Conservation (phyloP, 2,797 vertebrate genomes). For the Yasuhikotakia modesta region DNA sequence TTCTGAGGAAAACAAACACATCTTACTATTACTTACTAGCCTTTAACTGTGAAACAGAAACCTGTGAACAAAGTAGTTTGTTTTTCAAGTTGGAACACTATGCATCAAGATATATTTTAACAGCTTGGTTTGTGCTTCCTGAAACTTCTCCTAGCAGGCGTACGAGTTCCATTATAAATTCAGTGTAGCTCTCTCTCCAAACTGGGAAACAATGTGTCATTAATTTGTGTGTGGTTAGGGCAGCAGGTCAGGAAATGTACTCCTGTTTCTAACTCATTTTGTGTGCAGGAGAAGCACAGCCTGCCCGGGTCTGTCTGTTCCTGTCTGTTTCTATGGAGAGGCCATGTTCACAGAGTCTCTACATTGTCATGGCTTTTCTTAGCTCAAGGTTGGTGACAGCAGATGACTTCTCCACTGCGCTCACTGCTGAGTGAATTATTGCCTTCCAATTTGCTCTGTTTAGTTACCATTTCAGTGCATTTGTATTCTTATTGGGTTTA, state of each 20-base stretch:
- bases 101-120: background rate
- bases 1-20: too few species aligned
- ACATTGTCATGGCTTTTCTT: slow-evolving; percentile 11
- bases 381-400: slow-evolving; percentile 21
- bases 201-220: background rate
- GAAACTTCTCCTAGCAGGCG: background rate
- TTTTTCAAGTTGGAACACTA: too few species aligned
- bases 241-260: slow-evolving; percentile 18
- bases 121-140: background rate
- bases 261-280: slow-evolving; percentile 9
- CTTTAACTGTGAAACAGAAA: too few species aligned
- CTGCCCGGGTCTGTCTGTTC: slow-evolving; percentile 4
- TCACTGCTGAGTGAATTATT: slow-evolving; percentile 1
- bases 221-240: slow-evolving; percentile 14
- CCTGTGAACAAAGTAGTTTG: too few species aligned
- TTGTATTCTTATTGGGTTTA: background rate
- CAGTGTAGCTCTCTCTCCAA: slow-evolving; percentile 1
- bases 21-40: too few species aligned
- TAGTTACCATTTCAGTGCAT: background rate
- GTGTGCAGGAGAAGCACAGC: slow-evolving; percentile 15
- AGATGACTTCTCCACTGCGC: slow-evolving; percentile 5
- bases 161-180: background rate
- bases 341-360: slow-evolving; percentile 3
- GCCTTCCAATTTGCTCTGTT: background rate
- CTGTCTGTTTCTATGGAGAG: background rate